These are phyloP conservation scores for Nezara viridula DNA, from an alignment of 2,888 invertebrate species.

Conservation along the genomic window DNA sequence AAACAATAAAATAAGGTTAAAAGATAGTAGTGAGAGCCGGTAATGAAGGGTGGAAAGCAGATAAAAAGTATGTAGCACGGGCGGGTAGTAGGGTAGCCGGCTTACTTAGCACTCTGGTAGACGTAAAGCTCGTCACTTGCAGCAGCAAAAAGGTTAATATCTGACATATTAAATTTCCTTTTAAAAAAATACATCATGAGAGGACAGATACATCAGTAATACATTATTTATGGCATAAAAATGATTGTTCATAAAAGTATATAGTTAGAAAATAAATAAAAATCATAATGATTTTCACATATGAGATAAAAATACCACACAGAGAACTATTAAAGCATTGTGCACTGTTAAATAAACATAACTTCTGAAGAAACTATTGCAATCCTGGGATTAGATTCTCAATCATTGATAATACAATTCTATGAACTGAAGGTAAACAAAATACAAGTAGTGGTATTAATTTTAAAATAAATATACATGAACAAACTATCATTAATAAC, in stretches of 20 bases:
- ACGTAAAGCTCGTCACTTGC: too few species aligned
- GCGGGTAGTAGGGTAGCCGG: too few species aligned
- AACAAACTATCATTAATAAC: too few species aligned
- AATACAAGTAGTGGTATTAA: neutral
- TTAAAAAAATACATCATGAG: neutral
- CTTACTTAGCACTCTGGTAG: too few species aligned
- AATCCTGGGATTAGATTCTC: neutral
- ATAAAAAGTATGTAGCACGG: too few species aligned
- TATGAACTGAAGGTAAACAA: neutral
- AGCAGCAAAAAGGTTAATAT: too few species aligned
- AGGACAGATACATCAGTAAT: neutral
- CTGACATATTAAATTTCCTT: too few species aligned
- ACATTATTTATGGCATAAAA: neutral
- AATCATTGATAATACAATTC: neutral
- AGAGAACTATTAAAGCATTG: neutral
- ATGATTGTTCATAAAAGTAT: too few species aligned
- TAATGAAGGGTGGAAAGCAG: too few species aligned
- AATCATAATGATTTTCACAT: neutral
- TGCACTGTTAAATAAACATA: neutral
- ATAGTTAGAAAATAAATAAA: neutral
- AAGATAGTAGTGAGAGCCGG: too few species aligned
- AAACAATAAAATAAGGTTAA: too few species aligned
- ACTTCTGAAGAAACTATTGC: neutral
- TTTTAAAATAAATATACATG: too few species aligned
- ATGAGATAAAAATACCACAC: neutral